Evolutionary conservation across 1,140 invertebrate genomes (phyloP), one percentile per base, ranked within the genome.

Genomic region (Drosophila obscura): DNA sequence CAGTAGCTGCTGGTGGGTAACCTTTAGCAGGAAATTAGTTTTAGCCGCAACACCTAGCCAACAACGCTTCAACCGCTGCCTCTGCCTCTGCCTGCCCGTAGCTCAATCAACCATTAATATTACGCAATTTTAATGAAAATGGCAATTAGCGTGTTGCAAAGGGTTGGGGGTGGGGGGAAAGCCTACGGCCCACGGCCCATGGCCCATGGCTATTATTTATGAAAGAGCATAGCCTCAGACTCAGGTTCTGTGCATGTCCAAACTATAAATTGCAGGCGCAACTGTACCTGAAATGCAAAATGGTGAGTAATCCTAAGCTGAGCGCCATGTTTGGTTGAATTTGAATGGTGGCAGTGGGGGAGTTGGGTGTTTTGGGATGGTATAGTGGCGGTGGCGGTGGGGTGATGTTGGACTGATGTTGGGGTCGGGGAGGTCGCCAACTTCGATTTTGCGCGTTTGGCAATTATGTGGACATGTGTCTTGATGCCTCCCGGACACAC

Each of bases 381-480:
- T 22, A 45, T 51, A 31, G 24, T 49, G 13, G 39, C 26, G 22
- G 46, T 51, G 46, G 39, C 1, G 24, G 56, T 16, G 44, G 19
- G 19, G 16, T 55, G 31, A 4, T 31, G 8, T 2, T 31, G 31
- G 31, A 31, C 16, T 28, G 39, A 28, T 50, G 44, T 43, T 44
- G 46, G 63, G 52, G 59, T 73, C 66, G 63, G 57, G 31, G 31
- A 45, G 62, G 65, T 69, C 66, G 67, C 72, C 72, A 39, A 75
- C 81, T 85, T 85, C 83, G 83, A 85, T 85, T 87, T 85, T 85
- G 82, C 83, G 82, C 82, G 83, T 87, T 87, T 88, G 83, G 79
- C 82, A 87, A 87, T 87, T 87, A 87, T 87, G 79, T 82, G 83
- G 79, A 87, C 82, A 88, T 87, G 82, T 85, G 82, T 85, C 82